Percentiles rank a stretch among this genome's conserved stretches.
These are phyloP conservation scores for Callospermophilus lateralis DNA, from an alignment of 2,113 vertebrate genomes.

Conservation along the genomic window DNA sequence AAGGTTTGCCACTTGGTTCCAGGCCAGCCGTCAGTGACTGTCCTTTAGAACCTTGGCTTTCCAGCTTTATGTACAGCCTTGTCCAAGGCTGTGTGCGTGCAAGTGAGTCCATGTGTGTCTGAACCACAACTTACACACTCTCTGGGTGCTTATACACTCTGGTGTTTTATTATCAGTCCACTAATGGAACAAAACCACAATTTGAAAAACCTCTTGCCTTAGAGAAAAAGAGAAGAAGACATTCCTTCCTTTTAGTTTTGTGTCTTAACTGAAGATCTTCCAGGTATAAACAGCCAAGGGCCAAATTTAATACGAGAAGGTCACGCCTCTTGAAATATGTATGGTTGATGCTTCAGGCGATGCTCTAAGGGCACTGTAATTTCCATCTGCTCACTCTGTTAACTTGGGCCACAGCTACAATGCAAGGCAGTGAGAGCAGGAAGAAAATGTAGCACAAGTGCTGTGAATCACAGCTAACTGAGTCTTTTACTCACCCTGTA, in stretches of 20 bases:
- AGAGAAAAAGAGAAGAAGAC: background rate
- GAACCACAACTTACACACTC: background rate
- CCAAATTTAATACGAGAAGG: conserved; percentile 12
- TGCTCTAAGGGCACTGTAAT: background rate
- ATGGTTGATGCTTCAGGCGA: background rate
- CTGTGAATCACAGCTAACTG: background rate
- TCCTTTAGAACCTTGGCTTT: background rate
- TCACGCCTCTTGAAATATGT: background rate
- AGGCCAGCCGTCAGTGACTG: background rate
- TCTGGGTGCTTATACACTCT: background rate
- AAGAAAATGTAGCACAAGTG: background rate
- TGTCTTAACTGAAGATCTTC: background rate
- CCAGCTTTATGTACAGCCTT: background rate
- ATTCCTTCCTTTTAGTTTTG: background rate
- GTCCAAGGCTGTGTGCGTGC: background rate
- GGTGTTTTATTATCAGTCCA: background rate
- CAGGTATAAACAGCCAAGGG: background rate
- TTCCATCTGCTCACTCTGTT: background rate
- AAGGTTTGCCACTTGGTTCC: background rate
- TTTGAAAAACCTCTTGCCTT: conserved; percentile 27
- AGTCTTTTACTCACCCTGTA: background rate
- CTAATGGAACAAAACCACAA: background rate
- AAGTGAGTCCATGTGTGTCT: background rate
- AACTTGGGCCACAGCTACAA: background rate
- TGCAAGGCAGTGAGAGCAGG: background rate